These are phyloP conservation scores for Odontesthes bonariensis DNA, from an alignment of 2,113 vertebrate species.

Conservation along the genomic window DNA sequence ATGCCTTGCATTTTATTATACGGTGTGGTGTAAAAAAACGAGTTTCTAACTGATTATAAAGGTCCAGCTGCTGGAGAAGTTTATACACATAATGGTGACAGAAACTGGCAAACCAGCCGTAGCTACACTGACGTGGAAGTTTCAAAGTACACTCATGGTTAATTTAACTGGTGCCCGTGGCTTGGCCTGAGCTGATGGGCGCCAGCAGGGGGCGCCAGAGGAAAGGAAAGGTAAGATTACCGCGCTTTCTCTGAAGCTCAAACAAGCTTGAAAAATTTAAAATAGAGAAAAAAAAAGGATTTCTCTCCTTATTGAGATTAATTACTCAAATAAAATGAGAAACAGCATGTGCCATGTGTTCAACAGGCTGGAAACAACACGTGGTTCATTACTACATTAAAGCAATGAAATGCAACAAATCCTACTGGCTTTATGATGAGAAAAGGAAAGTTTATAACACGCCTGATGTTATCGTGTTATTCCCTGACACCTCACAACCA, in stretches of 20 bases:
- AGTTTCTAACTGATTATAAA: not conserved
- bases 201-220: constrained; percentile 45
- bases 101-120: not conserved
- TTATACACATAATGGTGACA: not conserved
- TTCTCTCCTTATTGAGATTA: not conserved
- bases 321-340: not conserved
- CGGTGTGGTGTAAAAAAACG: no score
- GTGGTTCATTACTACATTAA: not conserved
- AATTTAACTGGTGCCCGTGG: not conserved
- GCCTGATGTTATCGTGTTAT: not conserved
- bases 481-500: not conserved
- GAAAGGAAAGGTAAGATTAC: not conserved
- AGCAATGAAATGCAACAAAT: not conserved
- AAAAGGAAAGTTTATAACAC: not conserved
- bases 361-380: not conserved
- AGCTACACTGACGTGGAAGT: not conserved
- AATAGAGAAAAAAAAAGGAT: not conserved
- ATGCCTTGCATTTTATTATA: no score
- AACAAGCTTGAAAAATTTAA: not conserved
- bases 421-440: not conserved
- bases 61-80: not conserved
- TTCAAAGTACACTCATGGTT: not conserved
- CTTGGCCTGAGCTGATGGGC: rapidly evolving
- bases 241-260: not conserved
- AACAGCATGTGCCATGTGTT: not conserved